phyloP scores from a whole-genome alignment of 1,140 invertebrate genomes.

The Apis dorsata region DNA sequence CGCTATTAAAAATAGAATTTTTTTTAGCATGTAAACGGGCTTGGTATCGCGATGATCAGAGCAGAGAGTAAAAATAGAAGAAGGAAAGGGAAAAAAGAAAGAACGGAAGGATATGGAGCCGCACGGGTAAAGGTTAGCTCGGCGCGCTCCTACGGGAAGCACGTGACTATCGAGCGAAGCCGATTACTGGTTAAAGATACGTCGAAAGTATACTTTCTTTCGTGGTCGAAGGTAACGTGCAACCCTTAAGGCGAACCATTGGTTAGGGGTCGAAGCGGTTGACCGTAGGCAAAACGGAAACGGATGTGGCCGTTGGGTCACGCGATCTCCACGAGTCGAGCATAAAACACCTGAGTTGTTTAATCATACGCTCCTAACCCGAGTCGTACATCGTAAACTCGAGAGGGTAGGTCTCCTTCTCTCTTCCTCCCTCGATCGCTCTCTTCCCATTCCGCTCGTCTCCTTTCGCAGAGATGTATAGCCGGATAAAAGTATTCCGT shows the following conservation, averaged over 20 bases:
- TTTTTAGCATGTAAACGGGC: background rate
- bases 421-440: background rate
- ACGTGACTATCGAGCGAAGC: conserved; percentile 62
- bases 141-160: conserved; percentile 21
- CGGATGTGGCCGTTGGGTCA: conserved; percentile 75
- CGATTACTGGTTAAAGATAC: conserved; percentile 68
- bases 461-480: conserved; percentile 29
- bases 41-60: background rate
- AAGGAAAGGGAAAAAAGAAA: background rate
- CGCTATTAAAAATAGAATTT: conserved; percentile 26
- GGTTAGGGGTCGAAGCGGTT: conserved; percentile 70
- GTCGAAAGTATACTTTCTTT: conserved; percentile 71
- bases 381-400: conserved; percentile 59
- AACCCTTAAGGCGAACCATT: conserved; percentile 69
- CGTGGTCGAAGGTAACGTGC: conserved; percentile 68
- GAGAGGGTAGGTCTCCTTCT: conserved; percentile 40
- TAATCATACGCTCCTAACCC: conserved; percentile 70
- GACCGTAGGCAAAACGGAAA: conserved; percentile 74
- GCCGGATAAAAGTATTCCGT: conserved; percentile 56
- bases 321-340: conserved; percentile 71
- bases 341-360: conserved; percentile 76
- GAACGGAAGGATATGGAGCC: background rate
- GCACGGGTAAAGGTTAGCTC: conserved; percentile 32
- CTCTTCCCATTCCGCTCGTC: background rate
- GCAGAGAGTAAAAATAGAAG: conserved; percentile 12